These are phyloP conservation scores for Perithous albicinctus DNA, from an alignment of 2,888 invertebrate species.

Conservation along the genomic window DNA sequence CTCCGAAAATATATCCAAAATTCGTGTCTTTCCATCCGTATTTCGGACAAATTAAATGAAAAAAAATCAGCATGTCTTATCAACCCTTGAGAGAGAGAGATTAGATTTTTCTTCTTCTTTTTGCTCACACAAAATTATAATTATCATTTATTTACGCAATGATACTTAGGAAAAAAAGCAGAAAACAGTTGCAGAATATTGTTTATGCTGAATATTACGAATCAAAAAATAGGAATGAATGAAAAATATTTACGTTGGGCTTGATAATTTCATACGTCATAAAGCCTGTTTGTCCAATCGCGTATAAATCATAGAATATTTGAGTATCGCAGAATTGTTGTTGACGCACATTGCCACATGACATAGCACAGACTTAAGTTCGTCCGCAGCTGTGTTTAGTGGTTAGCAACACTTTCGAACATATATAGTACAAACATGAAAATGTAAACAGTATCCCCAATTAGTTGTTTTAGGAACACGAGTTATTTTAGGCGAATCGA, in stretches of 20 bases:
- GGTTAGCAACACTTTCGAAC: neutral
- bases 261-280: neutral
- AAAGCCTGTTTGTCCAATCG: neutral
- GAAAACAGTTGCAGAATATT: too few relatives aligned
- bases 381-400: neutral
- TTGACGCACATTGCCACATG: neutral
- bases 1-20: too few relatives aligned
- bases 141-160: too few relatives aligned
- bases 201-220: too few relatives aligned
- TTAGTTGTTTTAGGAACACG: neutral
- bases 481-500: neutral
- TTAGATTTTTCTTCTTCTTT: too few relatives aligned
- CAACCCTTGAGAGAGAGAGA: too few relatives aligned
- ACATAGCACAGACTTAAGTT: neutral
- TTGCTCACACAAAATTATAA: too few relatives aligned
- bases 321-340: neutral
- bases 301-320: neutral
- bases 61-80: too few relatives aligned
- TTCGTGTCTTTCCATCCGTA: too few relatives aligned
- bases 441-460: conserved; percentile 11
- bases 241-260: neutral
- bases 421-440: neutral
- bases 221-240: neutral
- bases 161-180: too few relatives aligned
- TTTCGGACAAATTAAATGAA: too few relatives aligned